phyloP scores from a whole-genome alignment of 2,888 invertebrate genomes.

The Suillia variegata region DNA sequence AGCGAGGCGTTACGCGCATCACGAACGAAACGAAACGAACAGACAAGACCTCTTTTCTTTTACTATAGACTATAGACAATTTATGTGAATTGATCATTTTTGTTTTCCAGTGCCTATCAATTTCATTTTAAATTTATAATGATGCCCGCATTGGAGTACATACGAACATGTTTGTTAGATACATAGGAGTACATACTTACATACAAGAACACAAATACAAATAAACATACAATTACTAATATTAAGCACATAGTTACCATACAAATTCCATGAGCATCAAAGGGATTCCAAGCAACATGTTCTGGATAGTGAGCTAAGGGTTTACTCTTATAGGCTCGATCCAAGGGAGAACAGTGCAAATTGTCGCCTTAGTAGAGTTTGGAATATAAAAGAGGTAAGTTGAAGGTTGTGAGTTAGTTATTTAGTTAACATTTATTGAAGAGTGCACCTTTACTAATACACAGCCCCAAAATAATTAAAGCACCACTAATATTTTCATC shows the following conservation, averaged over 20 bases:
- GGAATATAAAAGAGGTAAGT: not conserved
- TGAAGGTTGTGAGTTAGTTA: not conserved
- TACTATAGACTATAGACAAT: no score
- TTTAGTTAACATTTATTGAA: not conserved
- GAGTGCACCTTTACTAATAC: not conserved
- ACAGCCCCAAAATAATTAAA: not conserved
- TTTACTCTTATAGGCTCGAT: conserved; percentile 92
- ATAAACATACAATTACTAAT: no score
- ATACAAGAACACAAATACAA: no score
- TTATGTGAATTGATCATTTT: no score
- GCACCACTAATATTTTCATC: no score
- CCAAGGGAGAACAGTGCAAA: conserved; percentile 87
- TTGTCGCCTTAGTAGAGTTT: conserved; percentile 69
- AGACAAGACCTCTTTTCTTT: no score
- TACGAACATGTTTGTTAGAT: no score
- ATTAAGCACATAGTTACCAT: no score
- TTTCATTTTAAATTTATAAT: no score
- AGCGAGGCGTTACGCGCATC: not conserved
- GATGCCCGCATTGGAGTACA: no score
- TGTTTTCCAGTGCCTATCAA: no score
- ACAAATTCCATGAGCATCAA: conserved; percentile 94
- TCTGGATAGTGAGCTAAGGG: conserved; percentile 95
- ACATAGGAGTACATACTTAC: no score
- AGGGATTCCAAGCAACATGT: conserved; percentile 83
- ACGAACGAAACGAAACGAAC: not conserved